Evolutionary conservation across 2,888 invertebrate genomes (phyloP), one percentile per base, ranked within the genome.

Genomic region (Bibio marci): DNA sequence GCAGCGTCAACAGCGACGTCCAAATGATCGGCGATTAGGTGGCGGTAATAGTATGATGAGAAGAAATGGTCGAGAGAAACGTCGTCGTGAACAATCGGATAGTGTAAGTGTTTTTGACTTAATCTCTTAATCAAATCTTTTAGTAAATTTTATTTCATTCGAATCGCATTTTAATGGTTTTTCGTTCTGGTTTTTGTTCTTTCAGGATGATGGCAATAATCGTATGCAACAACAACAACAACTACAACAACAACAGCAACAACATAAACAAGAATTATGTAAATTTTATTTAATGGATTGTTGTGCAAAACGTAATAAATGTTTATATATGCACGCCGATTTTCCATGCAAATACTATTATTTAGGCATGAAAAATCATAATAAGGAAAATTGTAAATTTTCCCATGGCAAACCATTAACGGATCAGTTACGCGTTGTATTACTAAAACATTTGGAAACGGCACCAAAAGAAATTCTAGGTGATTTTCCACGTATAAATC

Each of bases 271-370:
- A 69, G 95, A 95, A 62, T 64, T 94, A 3, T 97, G 95, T 63
- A 95, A 94, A 65, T 95, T 92, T 64, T 95, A 94, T 65, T 64
- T 94, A 43, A 86, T 85, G 78, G 90, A 90, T 48, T 87, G 87
- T 59, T 95, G 95, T 65, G 82, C 86, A 39, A 95, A 94, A 65
- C 78, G 87, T 52, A 91, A 91, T 50, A 86, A 88, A 62, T 97
- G 95, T 65, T 70, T 87, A 15, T 97, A 90, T 57, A 85, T 95
- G 85, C 95, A 95, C 65, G 76, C 82, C 52, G 92, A 94, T 59
- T 95, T 92, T 60, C 95, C 95, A 14, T 95, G 95, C 65, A 94
- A 94, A 69, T 94, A 82, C 65, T 92, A 80, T 63, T 94, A 97
- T 58, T 85, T 91, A 38, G 92, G 92, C 45, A 71, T 85, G 59